These are phyloP conservation scores for Beaufortia kweichowensis DNA, from an alignment of 2,113 vertebrate genomes.

Conservation along the genomic window DNA sequence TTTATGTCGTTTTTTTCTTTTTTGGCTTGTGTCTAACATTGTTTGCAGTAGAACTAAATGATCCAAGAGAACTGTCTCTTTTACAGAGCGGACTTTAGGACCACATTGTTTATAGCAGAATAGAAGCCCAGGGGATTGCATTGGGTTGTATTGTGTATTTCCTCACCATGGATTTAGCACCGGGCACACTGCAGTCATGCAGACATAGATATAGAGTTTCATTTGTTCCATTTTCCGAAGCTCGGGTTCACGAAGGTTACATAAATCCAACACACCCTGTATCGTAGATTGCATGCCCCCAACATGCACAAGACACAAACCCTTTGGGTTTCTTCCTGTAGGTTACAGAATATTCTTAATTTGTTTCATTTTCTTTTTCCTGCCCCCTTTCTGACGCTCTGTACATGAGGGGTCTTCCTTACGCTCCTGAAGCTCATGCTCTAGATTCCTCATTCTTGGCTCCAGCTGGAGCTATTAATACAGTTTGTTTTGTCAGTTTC, in stretches of 20 bases:
- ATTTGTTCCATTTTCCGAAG: slow-evolving; percentile 73
- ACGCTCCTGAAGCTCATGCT: slow-evolving; percentile 74
- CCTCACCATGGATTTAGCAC: slow-evolving; percentile 57
- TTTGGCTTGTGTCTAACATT: slow-evolving; percentile 20
- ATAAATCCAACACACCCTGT: slow-evolving; percentile 59
- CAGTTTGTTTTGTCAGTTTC: slow-evolving; percentile 84
- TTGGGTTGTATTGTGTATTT: slow-evolving; percentile 57
- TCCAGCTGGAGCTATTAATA: slow-evolving; percentile 78
- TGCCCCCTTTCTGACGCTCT: slow-evolving; percentile 16
- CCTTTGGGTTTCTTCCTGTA: slow-evolving; percentile 53
- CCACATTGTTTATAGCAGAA: slow-evolving; percentile 58
- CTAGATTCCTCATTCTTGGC: slow-evolving; percentile 75
- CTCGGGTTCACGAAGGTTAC: slow-evolving; percentile 67
- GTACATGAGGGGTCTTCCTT: slow-evolving; percentile 70
- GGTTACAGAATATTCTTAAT: slow-evolving; percentile 50
- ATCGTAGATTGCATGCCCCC: slow-evolving; percentile 45
- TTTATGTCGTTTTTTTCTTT: not conserved
- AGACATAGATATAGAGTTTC: slow-evolving; percentile 70
- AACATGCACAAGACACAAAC: slow-evolving; percentile 5
- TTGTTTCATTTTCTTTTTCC: slow-evolving; percentile 22
- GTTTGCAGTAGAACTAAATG: slow-evolving; percentile 33
- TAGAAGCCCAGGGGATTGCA: slow-evolving; percentile 43
- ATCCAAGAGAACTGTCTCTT: slow-evolving; percentile 28
- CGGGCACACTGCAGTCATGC: slow-evolving; percentile 59
- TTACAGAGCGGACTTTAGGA: slow-evolving; percentile 41